These are phyloP conservation scores for Dugesia japonica DNA, from an alignment of 2,888 invertebrate species.

Conservation along the genomic window DNA sequence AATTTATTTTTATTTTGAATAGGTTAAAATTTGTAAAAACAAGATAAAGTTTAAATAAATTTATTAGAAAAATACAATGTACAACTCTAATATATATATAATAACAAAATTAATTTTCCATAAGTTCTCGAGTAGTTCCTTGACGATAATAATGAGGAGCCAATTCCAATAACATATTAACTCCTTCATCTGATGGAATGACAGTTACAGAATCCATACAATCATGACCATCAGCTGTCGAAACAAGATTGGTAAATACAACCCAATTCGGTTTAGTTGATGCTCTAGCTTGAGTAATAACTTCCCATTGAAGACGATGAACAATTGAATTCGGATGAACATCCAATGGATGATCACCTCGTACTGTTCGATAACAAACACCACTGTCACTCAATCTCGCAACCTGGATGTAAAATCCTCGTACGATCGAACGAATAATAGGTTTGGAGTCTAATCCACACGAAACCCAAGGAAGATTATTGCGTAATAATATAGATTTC, in stretches of 20 bases:
- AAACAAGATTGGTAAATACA: slow-evolving; percentile 35
- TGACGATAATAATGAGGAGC: slow-evolving; percentile 77
- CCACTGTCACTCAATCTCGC: slow-evolving; percentile 65
- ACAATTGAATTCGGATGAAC: slow-evolving; percentile 73
- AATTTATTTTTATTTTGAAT: no score
- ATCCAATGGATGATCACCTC: slow-evolving; percentile 61
- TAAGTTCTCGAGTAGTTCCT: slow-evolving; percentile 45
- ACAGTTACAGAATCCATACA: slow-evolving; percentile 77
- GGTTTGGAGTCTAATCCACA: background rate
- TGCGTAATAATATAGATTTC: slow-evolving; percentile 23
- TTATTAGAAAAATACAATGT: no score
- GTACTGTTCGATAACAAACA: slow-evolving; percentile 60
- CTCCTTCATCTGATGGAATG: slow-evolving; percentile 54
- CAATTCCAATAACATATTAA: slow-evolving; percentile 71
- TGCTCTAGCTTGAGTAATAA: background rate
- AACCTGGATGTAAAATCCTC: slow-evolving; percentile 57
- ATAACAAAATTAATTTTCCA: background rate
- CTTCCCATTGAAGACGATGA: slow-evolving; percentile 54
- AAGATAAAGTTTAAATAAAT: no score
- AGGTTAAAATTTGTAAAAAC: no score
- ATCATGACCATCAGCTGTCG: slow-evolving; percentile 46
- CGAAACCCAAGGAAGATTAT: background rate
- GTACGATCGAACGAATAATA: slow-evolving; percentile 7
- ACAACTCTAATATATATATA: no score
- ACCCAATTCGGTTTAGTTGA: slow-evolving; percentile 56